Evolutionary conservation across 1,140 invertebrate species (phyloP).

Genomic region (Drosophila quadrilineata): DNA sequence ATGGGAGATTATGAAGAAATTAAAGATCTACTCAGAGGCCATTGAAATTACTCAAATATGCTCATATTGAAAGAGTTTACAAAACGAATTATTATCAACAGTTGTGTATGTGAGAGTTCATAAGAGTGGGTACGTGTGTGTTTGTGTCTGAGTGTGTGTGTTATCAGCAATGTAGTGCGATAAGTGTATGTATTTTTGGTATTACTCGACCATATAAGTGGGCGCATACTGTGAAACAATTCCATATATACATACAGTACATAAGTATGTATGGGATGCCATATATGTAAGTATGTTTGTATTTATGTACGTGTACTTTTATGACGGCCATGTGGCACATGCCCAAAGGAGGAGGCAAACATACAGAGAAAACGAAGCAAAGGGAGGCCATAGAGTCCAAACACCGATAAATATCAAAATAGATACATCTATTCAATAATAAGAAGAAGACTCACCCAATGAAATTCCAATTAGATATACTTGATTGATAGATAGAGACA

Average conservation of each 20-base stretch:
- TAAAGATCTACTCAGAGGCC: neutral
- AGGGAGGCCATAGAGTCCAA: no score
- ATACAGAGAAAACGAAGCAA: no score
- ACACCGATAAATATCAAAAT: neutral
- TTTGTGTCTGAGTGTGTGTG: conserved; percentile 9
- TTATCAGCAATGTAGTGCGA: conserved; percentile 63
- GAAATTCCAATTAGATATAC: conserved; percentile 30
- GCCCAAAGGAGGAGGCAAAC: conserved; percentile 40
- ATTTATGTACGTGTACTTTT: conserved; percentile 37
- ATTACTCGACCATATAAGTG: conserved; percentile 58
- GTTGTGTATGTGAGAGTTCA: no score
- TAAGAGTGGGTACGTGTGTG: neutral
- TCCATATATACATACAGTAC: neutral
- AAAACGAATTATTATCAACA: conserved; percentile 10
- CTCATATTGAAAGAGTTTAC: conserved; percentile 13
- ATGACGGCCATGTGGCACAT: conserved; percentile 64
- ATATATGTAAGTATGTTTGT: conserved; percentile 20
- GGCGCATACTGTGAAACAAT: neutral
- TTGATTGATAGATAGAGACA: conserved; percentile 11
- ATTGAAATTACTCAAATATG: neutral
- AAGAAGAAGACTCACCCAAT: conserved; percentile 36
- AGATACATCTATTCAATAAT: neutral
- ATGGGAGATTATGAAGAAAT: neutral
- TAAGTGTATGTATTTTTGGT: conserved; percentile 71
- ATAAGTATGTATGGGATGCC: conserved; percentile 29